Base-by-base conservation (phyloP, 2,797 vertebrate species). In the Tarsius wallacei region DNA sequence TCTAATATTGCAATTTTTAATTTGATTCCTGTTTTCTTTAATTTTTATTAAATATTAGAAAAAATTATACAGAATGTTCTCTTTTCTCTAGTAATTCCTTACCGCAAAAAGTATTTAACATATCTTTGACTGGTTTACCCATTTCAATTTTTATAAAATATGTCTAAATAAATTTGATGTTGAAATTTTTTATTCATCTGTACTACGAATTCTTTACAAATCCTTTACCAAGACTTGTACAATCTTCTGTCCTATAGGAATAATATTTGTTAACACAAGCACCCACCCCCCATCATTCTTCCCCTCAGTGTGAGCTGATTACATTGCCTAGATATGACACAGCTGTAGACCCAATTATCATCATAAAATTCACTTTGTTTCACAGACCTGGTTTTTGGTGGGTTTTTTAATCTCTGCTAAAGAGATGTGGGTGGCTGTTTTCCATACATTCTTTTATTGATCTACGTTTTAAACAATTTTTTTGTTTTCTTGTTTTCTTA, bases 91-190 rank as follows among this genome's bases (percentile, higher is more conserved):
- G 57, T 85, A 71, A 85, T 77, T 73, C 24, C 9, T 81, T 70
- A 83, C 42, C 6, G 64, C 64, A 80, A 49, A 90, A 33, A 63
- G 2, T 63, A 81, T 76, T 57, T 89, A 53, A 31, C 31, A 61
- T 76, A 59, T 21, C 11, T 49, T 66, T 70, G 85, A 26, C 28
- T 81, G 1, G 70, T 76, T 76, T 47, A 49, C 47, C 21, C 13
- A 31, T 81, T 85, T 81, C 22, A 66, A 26, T 63, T 82, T 61
- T 90, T 61, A 94, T 22, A 85, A 84, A 89, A 66, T 16, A 47
- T 12, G 6, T 89, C 3, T 81, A 14, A 11, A 86, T 26, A 95
- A 95, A 85, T 68, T 93, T 22, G 76, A 17, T 26, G 28, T 26
- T 86, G 26, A 22, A 74, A 70, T 22, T 63, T 88, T 31, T 68